Conservation (phyloP, 2,113 vertebrate species). For the Sebastes schlegelii region DNA sequence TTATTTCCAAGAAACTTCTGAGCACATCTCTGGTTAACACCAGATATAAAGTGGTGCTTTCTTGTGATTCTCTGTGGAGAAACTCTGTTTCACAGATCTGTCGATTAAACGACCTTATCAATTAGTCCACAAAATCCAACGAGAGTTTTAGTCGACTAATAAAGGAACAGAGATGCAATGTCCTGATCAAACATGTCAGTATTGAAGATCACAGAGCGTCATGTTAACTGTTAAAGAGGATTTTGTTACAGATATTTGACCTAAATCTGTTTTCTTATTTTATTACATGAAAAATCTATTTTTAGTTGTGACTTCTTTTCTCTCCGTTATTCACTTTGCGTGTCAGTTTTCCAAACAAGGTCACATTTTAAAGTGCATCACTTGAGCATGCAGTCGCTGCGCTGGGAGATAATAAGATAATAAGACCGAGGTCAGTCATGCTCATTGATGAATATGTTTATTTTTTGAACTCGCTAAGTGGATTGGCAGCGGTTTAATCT, state of each 20-base stretch:
- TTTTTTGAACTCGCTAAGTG: constrained; percentile 60
- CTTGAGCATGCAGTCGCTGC: neutral
- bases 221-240: neutral
- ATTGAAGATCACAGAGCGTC: constrained; percentile 7
- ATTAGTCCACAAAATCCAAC: too few species aligned
- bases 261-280: neutral
- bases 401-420: constrained; percentile 42
- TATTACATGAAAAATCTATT: neutral
- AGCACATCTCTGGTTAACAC: too few species aligned
- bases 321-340: neutral
- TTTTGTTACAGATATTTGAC: neutral
- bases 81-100: too few species aligned
- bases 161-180: neutral
- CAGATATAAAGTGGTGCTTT: too few species aligned
- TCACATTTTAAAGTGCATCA: constrained; percentile 24
- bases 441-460: constrained; percentile 73
- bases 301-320: too few species aligned
- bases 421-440: constrained; percentile 19
- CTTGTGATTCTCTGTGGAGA: too few species aligned
- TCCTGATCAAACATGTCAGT: neutral
- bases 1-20: too few species aligned
- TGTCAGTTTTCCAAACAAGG: constrained; percentile 4
- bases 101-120: too few species aligned
- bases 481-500: constrained; percentile 70
- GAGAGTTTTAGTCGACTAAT: too few species aligned